phyloP scores from a whole-genome alignment of 2,113 vertebrate genomes.

The Leucopternis melanops region DNA sequence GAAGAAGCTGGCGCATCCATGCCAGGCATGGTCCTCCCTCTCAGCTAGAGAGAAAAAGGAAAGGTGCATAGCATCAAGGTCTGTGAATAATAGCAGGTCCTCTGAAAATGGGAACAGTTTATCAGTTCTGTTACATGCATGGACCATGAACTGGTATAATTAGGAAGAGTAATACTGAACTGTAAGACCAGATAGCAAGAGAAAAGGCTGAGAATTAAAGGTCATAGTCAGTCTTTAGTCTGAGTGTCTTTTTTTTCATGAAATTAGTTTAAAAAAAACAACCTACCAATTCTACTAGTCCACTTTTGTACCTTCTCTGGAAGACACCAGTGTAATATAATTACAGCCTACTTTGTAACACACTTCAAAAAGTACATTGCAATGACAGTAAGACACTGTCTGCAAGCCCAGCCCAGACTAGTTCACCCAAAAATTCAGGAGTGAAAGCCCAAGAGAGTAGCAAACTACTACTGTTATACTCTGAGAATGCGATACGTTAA shows the following conservation, averaged over 20 bases:
- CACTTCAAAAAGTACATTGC: neutral
- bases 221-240: neutral
- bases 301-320: neutral
- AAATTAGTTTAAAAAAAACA: neutral
- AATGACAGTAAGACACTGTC: neutral
- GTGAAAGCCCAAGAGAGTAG: neutral
- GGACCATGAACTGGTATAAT: neutral
- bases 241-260: neutral
- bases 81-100: neutral
- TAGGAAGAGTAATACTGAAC: neutral
- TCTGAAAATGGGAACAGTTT: neutral
- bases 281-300: neutral
- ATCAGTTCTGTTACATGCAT: neutral
- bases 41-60: neutral
- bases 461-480: neutral
- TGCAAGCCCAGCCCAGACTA: neutral
- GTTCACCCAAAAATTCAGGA: neutral
- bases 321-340: neutral
- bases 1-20: neutral
- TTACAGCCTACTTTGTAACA: neutral
- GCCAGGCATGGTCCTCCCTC: neutral
- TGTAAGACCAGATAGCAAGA: neutral
- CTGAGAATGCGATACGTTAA: neutral
- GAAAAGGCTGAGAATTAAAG: neutral
- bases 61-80: accelerated